Conservation (phyloP, 1,140 invertebrate species). For the Oryzaephilus surinamensis region DNA sequence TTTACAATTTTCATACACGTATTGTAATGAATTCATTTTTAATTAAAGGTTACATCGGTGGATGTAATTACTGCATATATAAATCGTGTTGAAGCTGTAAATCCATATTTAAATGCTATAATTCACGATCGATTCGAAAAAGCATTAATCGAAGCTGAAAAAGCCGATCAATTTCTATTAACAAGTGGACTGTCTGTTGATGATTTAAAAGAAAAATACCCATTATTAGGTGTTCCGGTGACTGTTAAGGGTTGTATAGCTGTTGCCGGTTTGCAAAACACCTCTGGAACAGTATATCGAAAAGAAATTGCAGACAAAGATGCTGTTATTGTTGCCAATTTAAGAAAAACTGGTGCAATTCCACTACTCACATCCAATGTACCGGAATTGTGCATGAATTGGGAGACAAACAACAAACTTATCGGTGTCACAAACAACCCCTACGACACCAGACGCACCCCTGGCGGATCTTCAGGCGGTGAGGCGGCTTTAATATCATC, state of each 20-base stretch:
- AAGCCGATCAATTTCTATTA: constrained; percentile 39
- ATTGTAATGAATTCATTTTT: too few relatives aligned
- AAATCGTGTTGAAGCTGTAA: constrained; percentile 55
- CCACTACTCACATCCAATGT: constrained; percentile 81
- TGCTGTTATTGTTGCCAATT: constrained; percentile 54
- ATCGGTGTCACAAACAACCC: constrained; percentile 83
- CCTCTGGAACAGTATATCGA: constrained; percentile 43
- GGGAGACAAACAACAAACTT: constrained; percentile 80
- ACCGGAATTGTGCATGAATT: constrained; percentile 83
- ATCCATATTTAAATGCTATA: constrained; percentile 62
- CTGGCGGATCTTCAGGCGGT: constrained; percentile 70
- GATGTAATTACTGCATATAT: constrained; percentile 56
- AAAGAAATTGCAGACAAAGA: constrained; percentile 51
- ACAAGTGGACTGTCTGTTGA: constrained; percentile 35
- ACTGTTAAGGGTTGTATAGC: constrained; percentile 55
- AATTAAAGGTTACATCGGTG: constrained; percentile 45
- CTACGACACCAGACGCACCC: constrained; percentile 64
- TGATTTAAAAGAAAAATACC: constrained; percentile 42
- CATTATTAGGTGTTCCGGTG: constrained; percentile 67
- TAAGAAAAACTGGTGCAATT: constrained; percentile 74
- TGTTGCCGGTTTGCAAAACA: constrained; percentile 42
- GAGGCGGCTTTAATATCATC: constrained; percentile 57
- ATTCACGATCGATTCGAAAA: constrained; percentile 57
- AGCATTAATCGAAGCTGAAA: constrained; percentile 52
- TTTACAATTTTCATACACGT: too few relatives aligned